phyloP scores from a whole-genome alignment of 2,888 invertebrate genomes.

The Megaustenia siamemsis region DNA sequence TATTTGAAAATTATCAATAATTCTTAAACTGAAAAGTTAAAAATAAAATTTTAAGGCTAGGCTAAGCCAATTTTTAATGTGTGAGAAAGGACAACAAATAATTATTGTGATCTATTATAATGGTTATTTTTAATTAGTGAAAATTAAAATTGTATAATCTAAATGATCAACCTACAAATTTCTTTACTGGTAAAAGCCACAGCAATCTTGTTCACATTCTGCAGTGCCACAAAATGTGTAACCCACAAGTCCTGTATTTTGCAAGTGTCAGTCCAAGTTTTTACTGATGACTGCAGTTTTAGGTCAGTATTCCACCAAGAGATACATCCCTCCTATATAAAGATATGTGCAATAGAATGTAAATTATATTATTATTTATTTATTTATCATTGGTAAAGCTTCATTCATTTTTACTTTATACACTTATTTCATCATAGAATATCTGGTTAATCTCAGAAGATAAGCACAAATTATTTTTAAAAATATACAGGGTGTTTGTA shows the following conservation, averaged over 20 bases:
- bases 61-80: too few relatives aligned
- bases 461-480: too few relatives aligned
- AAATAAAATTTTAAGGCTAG: too few relatives aligned
- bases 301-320: constrained; percentile 78
- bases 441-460: too few relatives aligned
- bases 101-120: too few relatives aligned
- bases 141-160: too few relatives aligned
- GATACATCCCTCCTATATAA: constrained; percentile 77
- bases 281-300: constrained; percentile 74
- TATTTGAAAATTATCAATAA: too few relatives aligned
- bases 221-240: constrained; percentile 78
- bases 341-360: background rate
- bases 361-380: background rate
- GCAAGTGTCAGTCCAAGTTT: constrained; percentile 78
- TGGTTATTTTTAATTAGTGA: too few relatives aligned
- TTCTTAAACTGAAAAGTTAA: too few relatives aligned
- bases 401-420: background rate
- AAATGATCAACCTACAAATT: constrained; percentile 72
- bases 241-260: constrained; percentile 79
- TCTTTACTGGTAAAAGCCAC: constrained; percentile 80
- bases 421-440: background rate
- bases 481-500: too few relatives aligned
- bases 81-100: too few relatives aligned
- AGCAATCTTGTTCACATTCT: constrained; percentile 79
- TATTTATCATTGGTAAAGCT: background rate